A percentile compares a stretch with the other conserved stretches of the same genome.
These are phyloP conservation scores for Scartelaos histophorus DNA, from an alignment of 2,113 vertebrate genomes.

Conservation along the genomic window DNA sequence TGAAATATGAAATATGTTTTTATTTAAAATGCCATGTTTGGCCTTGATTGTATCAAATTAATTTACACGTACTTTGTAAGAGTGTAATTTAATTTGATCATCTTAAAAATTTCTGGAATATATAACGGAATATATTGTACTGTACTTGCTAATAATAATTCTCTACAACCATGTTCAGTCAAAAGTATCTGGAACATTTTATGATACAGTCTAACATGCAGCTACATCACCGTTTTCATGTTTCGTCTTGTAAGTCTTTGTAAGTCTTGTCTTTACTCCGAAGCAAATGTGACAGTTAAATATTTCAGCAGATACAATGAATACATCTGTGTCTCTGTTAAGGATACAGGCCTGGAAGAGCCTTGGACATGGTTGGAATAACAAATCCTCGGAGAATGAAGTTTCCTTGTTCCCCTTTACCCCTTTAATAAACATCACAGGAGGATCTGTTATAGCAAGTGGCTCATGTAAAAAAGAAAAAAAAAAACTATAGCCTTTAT, in stretches of 20 bases:
- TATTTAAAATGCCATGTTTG: too few species aligned
- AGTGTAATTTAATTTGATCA: neutral
- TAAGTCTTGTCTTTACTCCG: conserved; percentile 21
- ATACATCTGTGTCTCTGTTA: conserved; percentile 58
- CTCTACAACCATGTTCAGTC: conserved; percentile 25
- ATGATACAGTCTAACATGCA: conserved; percentile 21
- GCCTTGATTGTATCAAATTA: too few species aligned
- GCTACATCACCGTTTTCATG: conserved; percentile 1
- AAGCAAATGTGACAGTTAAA: conserved; percentile 54
- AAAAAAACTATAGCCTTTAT: conserved; percentile 71
- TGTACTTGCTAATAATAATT: conserved; percentile 1
- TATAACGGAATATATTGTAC: neutral
- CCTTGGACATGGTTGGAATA: conserved; percentile 63
- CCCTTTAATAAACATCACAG: conserved; percentile 82
- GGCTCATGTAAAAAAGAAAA: conserved; percentile 62
- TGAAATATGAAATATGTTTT: too few species aligned
- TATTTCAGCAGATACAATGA: conserved; percentile 66
- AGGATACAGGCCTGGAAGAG: conserved; percentile 57
- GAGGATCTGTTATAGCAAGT: conserved; percentile 64
- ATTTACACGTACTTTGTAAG: too few species aligned
- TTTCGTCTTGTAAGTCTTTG: conserved; percentile 19
- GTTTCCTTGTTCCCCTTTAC: conserved; percentile 73
- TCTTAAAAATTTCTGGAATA: too few species aligned
- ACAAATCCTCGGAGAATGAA: conserved; percentile 73
- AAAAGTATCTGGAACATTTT: conserved; percentile 33